phyloP scores from a whole-genome alignment of 1,140 invertebrate species.

The Oncopeltus fasciatus region DNA sequence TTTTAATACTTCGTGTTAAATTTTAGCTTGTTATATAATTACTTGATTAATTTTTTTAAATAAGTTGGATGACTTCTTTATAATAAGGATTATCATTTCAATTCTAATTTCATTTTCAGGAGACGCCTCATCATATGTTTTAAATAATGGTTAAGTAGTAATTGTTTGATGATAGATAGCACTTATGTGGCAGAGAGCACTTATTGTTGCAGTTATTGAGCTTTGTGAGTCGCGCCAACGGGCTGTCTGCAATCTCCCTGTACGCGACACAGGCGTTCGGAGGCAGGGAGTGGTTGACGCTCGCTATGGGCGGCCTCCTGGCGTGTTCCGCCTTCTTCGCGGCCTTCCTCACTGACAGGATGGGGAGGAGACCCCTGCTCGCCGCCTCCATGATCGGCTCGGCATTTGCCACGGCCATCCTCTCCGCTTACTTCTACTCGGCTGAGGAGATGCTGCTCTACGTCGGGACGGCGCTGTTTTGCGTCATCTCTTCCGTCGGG shows the following conservation, averaged over 20 bases:
- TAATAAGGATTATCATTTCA: no score
- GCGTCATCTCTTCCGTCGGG: not conserved
- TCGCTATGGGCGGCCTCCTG: conserved; percentile 19
- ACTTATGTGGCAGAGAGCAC: no score
- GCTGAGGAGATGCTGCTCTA: not conserved
- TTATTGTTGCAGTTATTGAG: not conserved
- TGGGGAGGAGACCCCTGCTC: conserved; percentile 32
- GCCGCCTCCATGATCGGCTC: conserved; percentile 28
- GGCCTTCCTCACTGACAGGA: conserved; percentile 31
- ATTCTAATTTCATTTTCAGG: no score
- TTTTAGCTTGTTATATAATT: no score
- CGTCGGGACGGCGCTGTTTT: not conserved
- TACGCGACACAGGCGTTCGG: not conserved
- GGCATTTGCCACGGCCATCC: conserved; percentile 4
- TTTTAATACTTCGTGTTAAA: no score
- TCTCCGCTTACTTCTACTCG: conserved; percentile 15
- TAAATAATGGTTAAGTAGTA: no score
- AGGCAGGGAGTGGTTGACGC: not conserved
- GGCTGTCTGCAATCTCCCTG: not conserved
- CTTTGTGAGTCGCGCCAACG: not conserved
- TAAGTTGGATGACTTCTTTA: no score
- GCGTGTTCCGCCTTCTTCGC: conserved; percentile 23
- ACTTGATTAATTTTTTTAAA: no score
- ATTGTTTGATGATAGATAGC: no score
- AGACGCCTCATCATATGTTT: no score